These are phyloP conservation scores for Halocynthia roretzi DNA, from an alignment of 23 tunicate species.

Conservation along the genomic window DNA sequence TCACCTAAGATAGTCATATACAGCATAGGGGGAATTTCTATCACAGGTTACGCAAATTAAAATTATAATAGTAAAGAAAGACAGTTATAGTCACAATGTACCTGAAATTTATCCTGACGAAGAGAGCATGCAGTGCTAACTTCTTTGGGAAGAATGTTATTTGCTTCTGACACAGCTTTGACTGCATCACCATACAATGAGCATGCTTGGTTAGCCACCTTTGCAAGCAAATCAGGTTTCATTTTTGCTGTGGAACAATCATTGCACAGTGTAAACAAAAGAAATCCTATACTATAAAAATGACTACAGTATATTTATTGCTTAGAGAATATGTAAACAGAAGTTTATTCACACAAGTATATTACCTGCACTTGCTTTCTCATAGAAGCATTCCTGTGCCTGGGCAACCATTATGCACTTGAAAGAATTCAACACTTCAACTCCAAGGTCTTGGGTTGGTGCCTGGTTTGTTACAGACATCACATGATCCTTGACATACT, in stretches of 20 bases:
- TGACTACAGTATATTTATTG: too few species aligned
- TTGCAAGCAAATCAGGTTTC: conserved; percentile 81
- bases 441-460: conserved; percentile 55
- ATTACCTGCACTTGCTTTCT: conserved; percentile 54
- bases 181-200: conserved; percentile 56
- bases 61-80: too few species aligned
- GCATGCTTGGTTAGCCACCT: conserved; percentile 72
- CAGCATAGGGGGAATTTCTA: too few species aligned
- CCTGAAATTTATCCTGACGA: conserved; percentile 68
- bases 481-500: conserved; percentile 57
- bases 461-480: conserved; percentile 59
- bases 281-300: background rate
- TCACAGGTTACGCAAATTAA: too few species aligned
- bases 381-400: conserved; percentile 89
- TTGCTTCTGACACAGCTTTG: conserved; percentile 45
- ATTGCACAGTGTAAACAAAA: background rate
- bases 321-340: too few species aligned
- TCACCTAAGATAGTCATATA: too few species aligned
- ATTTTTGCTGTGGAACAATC: conserved; percentile 38
- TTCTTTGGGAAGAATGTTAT: conserved; percentile 20
- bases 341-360: too few species aligned
- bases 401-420: conserved; percentile 65
- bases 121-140: conserved; percentile 20
- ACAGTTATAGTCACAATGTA: conserved; percentile 1
- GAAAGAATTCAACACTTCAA: conserved; percentile 51